Percentiles rank a stretch among this genome's conserved stretches.
phyloP scores from a whole-genome alignment of 2,113 vertebrate genomes.

The Pomatorhinus ruficollis region DNA sequence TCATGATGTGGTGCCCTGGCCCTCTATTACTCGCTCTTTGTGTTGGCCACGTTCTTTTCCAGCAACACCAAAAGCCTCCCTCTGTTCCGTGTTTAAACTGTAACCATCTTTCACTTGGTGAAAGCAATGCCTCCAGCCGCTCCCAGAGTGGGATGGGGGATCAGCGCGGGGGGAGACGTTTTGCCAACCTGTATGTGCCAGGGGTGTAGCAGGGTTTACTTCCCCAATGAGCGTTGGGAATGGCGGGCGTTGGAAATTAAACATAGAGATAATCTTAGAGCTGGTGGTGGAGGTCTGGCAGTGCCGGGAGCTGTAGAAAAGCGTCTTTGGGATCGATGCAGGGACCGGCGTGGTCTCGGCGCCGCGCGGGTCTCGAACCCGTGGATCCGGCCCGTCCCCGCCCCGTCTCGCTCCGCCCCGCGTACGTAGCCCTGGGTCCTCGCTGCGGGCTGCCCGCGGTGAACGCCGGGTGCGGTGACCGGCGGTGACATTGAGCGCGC shows the following conservation, averaged over 20 bases:
- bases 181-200: neutral
- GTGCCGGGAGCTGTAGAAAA: neutral
- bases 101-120: neutral
- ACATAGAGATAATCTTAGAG: neutral
- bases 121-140: neutral
- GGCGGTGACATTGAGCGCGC: neutral
- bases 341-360: rapidly evolving
- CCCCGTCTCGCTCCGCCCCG: neutral
- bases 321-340: rapidly evolving
- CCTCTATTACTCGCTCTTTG: neutral
- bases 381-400: rapidly evolving
- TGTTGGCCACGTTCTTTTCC: neutral
- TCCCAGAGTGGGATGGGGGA: rapidly evolving
- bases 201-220: neutral
- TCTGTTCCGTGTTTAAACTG: neutral
- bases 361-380: neutral
- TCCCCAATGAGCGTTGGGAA: neutral
- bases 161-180: neutral
- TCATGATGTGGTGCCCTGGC: neutral
- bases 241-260: neutral
- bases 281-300: neutral
- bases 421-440: neutral
- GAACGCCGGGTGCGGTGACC: neutral
- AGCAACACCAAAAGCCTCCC: neutral
- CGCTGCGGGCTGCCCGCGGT: neutral